phyloP scores from a whole-genome alignment of 1,140 invertebrate species.

The Hylaeus anthracinus region DNA sequence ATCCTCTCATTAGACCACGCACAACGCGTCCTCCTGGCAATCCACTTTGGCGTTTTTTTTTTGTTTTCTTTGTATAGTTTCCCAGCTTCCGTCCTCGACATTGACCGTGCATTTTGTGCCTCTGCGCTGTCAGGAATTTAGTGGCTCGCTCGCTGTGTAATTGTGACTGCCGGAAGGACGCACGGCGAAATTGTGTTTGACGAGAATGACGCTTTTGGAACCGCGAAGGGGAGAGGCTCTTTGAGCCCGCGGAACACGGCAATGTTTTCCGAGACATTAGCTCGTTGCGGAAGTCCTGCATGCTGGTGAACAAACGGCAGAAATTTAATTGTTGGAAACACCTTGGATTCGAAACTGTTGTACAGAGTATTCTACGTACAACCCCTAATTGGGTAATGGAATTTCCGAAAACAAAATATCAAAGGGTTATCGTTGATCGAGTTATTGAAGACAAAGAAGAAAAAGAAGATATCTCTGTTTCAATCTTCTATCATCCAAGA shows the following conservation, averaged over 20 bases:
- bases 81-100: background rate
- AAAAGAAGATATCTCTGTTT: no score
- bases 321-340: no score
- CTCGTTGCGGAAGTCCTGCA: background rate
- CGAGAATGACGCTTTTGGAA: background rate
- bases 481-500: no score
- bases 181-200: constrained; percentile 7
- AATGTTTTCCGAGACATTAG: background rate
- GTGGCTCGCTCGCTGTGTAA: background rate
- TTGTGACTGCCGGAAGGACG: background rate
- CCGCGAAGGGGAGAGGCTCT: background rate
- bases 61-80: background rate
- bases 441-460: no score
- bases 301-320: background rate
- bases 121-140: background rate
- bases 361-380: no score
- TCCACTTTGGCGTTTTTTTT: background rate
- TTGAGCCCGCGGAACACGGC: background rate
- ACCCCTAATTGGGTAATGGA: no score
- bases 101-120: background rate
- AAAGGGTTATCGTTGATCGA: no score
- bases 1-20: constrained; percentile 33
- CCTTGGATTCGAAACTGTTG: no score
- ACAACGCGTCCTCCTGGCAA: background rate
- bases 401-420: no score